Percentiles rank a stretch among this genome's conserved stretches.
Conservation (phyloP, 1,140 invertebrate genomes). For the Sweltsa coloradensis region DNA sequence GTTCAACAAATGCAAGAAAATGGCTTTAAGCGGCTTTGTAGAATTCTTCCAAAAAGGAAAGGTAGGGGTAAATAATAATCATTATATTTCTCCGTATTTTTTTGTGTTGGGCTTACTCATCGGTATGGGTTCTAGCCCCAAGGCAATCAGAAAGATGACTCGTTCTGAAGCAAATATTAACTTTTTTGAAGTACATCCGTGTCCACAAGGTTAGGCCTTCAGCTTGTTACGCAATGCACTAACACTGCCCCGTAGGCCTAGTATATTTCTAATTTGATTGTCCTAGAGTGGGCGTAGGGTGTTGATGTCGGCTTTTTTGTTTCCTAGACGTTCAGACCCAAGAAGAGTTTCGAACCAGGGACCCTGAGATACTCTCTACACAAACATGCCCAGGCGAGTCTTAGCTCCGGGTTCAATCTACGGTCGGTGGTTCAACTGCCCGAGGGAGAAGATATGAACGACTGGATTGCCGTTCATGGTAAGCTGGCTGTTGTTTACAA, state of each 20-base stretch:
- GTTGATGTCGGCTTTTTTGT: conserved; percentile 4
- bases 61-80: no score
- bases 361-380: conserved; percentile 85
- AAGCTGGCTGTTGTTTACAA: conserved; percentile 15
- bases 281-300: neutral
- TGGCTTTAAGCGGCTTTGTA: conserved; percentile 56
- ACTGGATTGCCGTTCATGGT: conserved; percentile 95
- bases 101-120: no score
- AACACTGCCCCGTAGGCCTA: no score
- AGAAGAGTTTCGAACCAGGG: conserved; percentile 82
- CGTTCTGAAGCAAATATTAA: no score
- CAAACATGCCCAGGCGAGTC: conserved; percentile 86
- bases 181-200: no score
- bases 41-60: conserved; percentile 76
- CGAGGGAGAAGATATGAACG: conserved; percentile 75
- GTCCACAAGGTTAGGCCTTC: no score
- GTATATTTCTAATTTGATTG: no score
- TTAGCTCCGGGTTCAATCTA: conserved; percentile 89
- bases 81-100: no score
- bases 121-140: no score
- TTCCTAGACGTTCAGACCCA: conserved; percentile 73
- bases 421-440: conserved; percentile 75
- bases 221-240: no score
- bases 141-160: no score
- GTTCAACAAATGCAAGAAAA: no score